Evolutionary conservation across 2,797 vertebrate species (phyloP), one percentile per base, ranked within the genome.

Genomic region (Trichosurus vulpecula): DNA sequence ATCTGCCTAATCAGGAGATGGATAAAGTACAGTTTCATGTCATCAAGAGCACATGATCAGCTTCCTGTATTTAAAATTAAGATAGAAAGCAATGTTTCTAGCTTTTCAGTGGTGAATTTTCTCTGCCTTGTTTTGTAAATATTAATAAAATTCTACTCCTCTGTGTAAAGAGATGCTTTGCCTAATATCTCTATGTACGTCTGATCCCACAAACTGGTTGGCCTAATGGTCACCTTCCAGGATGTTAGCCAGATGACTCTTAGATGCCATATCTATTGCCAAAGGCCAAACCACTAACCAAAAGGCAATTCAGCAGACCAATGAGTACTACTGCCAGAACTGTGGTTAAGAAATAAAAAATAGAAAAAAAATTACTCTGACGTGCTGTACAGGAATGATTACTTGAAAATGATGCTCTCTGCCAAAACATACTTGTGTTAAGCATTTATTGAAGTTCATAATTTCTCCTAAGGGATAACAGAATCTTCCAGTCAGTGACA

Each of bases 211-310:
- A 57, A 51, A 61, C 1, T 29, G 31, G 27, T 52, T 57, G 31
- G 47, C 31, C 81, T 89, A 22, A 57, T 29, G 3, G 47, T 91
- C 54, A 92, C 35, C 47, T 90, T 61, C 90, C 47, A 92, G 12
- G 54, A 61, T 92, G 58, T 81, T 93, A 90, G 52, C 55, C 94
- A 89, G 52, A 92, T 35, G 52, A 19, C 47, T 90, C 19, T 96
- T 61, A 93, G 51, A 53, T 35, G 27, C 91, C 87, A 30, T 54
- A 0, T 74, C 35, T 56, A 35, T 25, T 29, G 47, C 35, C 52
- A 92, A 93, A 90, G 41, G 47, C 8, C 51, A 56, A 56, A 89
- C 93, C 57, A 31, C 35, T 51, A 97, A 61, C 35, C 92, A 19
- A 58, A 93, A 81, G 53, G 66, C 51, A 25, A 91, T 91, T 56